Conservation (phyloP, 2,888 invertebrate species). For the Nasonovia ribisnigri region DNA sequence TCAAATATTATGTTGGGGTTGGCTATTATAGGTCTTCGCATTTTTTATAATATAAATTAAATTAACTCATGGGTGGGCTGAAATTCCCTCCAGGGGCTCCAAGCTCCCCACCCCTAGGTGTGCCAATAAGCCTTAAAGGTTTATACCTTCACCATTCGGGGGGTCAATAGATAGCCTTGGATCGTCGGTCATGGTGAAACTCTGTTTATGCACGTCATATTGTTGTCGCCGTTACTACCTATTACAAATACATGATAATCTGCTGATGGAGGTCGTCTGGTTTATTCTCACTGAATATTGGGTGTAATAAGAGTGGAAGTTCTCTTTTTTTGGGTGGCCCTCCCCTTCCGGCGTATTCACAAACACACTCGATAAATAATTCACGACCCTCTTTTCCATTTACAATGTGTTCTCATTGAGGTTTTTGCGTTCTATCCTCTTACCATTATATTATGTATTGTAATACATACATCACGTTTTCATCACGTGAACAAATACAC, state of each 20-base stretch:
- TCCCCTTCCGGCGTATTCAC: neutral
- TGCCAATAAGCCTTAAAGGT: neutral
- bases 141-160: neutral
- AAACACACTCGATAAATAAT: constrained; percentile 36
- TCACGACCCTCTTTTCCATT: constrained; percentile 11
- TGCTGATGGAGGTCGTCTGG: neutral
- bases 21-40: neutral
- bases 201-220: neutral
- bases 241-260: neutral
- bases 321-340: neutral
- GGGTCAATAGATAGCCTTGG: neutral
- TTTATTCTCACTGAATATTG: neutral
- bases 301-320: neutral
- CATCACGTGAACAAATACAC: neutral
- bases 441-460: neutral
- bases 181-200: neutral
- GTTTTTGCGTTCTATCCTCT: neutral
- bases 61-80: neutral
- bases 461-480: neutral
- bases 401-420: neutral
- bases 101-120: neutral
- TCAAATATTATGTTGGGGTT: neutral
- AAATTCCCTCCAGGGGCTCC: neutral
- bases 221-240: neutral
- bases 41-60: neutral